Evolutionary conservation across 2,888 invertebrate genomes (phyloP).

Genomic region (Apotomis turbidana): DNA sequence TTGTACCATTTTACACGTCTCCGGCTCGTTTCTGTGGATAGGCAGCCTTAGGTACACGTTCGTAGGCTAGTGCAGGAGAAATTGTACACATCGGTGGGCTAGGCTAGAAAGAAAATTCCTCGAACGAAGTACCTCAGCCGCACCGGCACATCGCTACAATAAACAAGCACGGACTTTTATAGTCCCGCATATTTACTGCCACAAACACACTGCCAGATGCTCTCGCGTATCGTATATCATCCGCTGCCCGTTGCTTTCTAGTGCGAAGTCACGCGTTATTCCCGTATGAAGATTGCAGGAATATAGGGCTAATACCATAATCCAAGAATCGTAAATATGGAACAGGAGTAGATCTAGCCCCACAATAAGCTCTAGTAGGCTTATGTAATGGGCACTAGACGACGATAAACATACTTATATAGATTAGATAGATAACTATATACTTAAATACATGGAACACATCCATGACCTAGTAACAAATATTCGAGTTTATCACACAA

Average conservation of each 20-base stretch:
- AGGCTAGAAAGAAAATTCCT: slow-evolving; percentile 2
- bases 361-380: no score
- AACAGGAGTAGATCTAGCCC: no score
- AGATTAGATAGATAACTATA: no score
- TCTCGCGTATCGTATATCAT: slow-evolving; percentile 35
- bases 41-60: neutral
- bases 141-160: slow-evolving; percentile 14
- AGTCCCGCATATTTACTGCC: slow-evolving; percentile 35
- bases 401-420: no score
- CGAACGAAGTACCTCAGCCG: neutral
- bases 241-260: slow-evolving; percentile 34
- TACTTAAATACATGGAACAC: no score
- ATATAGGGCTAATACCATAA: no score
- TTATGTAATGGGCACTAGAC: no score
- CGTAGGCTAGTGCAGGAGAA: neutral
- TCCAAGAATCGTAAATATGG: no score
- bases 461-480: no score
- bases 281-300: neutral
- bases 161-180: slow-evolving; percentile 35
- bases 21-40: no score
- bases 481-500: no score
- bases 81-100: neutral
- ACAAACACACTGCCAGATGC: slow-evolving; percentile 38
- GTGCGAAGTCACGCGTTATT: neutral
- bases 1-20: no score